Percentiles rank a stretch among this genome's conserved stretches.
Evolutionary conservation across 1,140 invertebrate genomes (phyloP).

Genomic region (Helicoverpa armigera): DNA sequence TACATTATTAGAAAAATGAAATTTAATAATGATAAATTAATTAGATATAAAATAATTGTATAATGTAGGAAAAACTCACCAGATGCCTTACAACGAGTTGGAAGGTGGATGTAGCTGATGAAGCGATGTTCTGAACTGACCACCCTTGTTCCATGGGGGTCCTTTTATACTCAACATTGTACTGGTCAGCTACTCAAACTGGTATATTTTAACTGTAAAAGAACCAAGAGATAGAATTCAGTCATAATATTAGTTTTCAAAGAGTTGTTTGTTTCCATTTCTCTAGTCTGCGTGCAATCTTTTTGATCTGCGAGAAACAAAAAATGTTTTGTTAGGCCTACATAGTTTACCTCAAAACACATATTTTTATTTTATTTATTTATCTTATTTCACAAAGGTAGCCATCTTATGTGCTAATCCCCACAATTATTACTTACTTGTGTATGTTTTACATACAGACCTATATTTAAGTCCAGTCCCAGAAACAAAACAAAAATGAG

Average conservation of each 20-base stretch:
- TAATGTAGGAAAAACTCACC: slow-evolving; percentile 64
- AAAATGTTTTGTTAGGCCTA: too few relatives aligned
- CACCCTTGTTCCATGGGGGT: slow-evolving; percentile 51
- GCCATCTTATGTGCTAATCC: too few relatives aligned
- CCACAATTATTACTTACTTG: too few relatives aligned
- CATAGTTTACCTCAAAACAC: too few relatives aligned
- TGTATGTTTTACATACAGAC: too few relatives aligned
- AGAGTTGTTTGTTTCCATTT: too few relatives aligned
- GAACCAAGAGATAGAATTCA: slow-evolving; percentile 15
- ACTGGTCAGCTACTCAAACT: slow-evolving; percentile 12
- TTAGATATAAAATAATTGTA: not conserved
- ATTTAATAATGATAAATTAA: not conserved
- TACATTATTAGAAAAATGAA: not conserved
- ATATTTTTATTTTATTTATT: too few relatives aligned
- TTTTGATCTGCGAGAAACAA: too few relatives aligned
- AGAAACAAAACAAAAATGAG: too few relatives aligned
- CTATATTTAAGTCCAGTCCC: too few relatives aligned
- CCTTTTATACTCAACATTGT: slow-evolving; percentile 71
- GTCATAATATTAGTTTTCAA: not conserved
- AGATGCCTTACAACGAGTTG: slow-evolving; percentile 54
- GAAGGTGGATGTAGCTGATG: slow-evolving; percentile 52
- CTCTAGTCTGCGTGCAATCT: too few relatives aligned
- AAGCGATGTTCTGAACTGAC: slow-evolving; percentile 72
- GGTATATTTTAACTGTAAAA: slow-evolving; percentile 47
- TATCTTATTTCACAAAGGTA: too few relatives aligned